These are phyloP conservation scores for Connochaetes taurinus DNA, from an alignment of 2,113 vertebrate species.

Conservation along the genomic window DNA sequence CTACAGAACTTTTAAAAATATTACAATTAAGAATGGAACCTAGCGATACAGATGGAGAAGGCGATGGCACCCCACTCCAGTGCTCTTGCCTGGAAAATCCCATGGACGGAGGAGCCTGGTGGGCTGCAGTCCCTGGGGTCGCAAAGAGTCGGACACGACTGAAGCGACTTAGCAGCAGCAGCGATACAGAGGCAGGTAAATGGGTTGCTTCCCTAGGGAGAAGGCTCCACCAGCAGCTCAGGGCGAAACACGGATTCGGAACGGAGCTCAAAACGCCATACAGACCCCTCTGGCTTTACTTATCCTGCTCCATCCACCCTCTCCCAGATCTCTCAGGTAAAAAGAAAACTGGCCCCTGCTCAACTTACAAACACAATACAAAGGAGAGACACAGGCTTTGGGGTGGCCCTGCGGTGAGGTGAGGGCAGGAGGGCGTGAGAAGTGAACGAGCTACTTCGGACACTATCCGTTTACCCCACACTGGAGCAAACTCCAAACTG, in stretches of 20 bases:
- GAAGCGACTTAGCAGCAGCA: neutral
- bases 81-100: no score
- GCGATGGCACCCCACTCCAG: no score
- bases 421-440: neutral
- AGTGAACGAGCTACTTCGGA: neutral
- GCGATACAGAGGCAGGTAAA: neutral
- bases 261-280: neutral
- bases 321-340: neutral
- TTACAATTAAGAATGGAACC: neutral
- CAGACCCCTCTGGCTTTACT: neutral
- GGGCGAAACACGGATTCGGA: neutral
- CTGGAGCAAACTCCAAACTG: neutral
- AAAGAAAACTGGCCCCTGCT: neutral
- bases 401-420: neutral
- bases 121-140: no score
- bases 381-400: neutral
- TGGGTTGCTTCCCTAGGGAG: neutral
- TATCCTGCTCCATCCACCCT: neutral
- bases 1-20: neutral
- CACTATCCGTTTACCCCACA: neutral
- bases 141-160: accelerated
- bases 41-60: neutral
- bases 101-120: no score
- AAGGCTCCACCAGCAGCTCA: neutral
- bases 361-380: neutral